phyloP scores from a whole-genome alignment of 2,888 invertebrate species.

The Abscondita cerata region DNA sequence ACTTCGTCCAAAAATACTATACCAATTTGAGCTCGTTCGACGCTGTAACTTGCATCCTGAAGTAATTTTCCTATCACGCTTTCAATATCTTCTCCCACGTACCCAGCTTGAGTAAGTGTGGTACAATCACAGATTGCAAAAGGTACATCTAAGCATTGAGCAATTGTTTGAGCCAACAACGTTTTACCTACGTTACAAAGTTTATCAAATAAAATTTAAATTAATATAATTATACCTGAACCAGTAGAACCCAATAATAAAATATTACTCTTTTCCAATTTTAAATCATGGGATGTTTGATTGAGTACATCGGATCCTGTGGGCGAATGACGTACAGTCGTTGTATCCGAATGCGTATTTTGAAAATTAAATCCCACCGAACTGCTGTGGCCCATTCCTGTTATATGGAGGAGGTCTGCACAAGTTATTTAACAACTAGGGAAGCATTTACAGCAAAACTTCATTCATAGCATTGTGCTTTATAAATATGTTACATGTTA shows the following conservation, averaged over 20 bases:
- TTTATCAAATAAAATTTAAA: not conserved
- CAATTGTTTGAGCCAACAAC: slow-evolving; percentile 94
- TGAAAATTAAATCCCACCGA: slow-evolving; percentile 66
- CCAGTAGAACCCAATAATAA: slow-evolving; percentile 96
- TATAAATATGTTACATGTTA: too few species aligned
- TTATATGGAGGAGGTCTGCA: slow-evolving; percentile 86
- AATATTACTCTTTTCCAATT: slow-evolving; percentile 96
- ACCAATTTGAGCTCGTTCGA: slow-evolving; percentile 96
- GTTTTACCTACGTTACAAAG: slow-evolving; percentile 77
- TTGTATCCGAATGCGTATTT: slow-evolving; percentile 48
- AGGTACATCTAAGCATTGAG: slow-evolving; percentile 96
- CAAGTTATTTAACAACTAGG: slow-evolving; percentile 33
- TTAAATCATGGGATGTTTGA: slow-evolving; percentile 79
- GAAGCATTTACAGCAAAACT: not conserved
- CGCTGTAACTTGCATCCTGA: slow-evolving; percentile 96
- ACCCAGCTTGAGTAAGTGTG: slow-evolving; percentile 93
- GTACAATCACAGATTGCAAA: slow-evolving; percentile 99
- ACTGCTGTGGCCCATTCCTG: slow-evolving; percentile 74
- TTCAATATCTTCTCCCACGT: slow-evolving; percentile 99
- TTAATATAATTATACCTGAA: slow-evolving; percentile 68
- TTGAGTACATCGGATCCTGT: slow-evolving; percentile 83
- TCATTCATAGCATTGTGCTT: too few species aligned
- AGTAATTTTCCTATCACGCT: slow-evolving; percentile 95
- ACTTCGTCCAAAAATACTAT: slow-evolving; percentile 99
- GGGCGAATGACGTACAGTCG: slow-evolving; percentile 37